Evolutionary conservation across 2,797 vertebrate genomes (phyloP), one percentile per base, ranked within the genome.

Genomic region (Sternotherus odoratus): DNA sequence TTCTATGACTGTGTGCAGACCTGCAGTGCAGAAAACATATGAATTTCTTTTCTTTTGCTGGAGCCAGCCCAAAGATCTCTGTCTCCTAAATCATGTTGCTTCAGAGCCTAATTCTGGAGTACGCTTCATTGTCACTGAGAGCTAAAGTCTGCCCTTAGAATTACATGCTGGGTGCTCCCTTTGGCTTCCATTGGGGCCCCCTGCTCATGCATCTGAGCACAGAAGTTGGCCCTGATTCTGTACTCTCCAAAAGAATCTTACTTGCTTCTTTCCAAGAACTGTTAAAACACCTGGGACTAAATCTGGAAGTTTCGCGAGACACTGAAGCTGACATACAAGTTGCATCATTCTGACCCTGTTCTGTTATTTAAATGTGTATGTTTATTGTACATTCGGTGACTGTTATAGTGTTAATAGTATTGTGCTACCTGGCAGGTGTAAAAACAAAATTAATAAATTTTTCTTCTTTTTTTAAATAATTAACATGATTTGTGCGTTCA

Each of bases 341-440:
- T 95, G 81, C 90, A 95, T 57, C 93, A 89, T 90, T 86, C 92
- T 93, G 92, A 93, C 91, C 84, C 82, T 92, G 51, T 93, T 53
- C 90, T 97, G 39, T 97, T 98, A 98, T 97, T 98, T 98, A 98
- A 98, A 90, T 94, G 89, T 97, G 96, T 97, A 91, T 97, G 97
- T 97, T 97, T 87, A 93, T 93, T 98, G 98, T 98, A 97, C 97
- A 97, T 93, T 97, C 85, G 53, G 97, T 98, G 97, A 96, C 89
- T 15, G 96, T 97, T 95, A 88, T 75, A 69, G 98, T 97, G 97
- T 98, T 96, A 95, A 96, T 95, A 95, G 97, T 98, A 95, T 97
- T 2, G 98, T 98, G 97, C 89, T 91, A 94, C 89, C 89, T 85
- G 88, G 83, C 97, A 91, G 88, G 54, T 98, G 93, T 97, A 85